Conservation (phyloP, 2,797 vertebrate species). For the Chloroceryle inda region DNA sequence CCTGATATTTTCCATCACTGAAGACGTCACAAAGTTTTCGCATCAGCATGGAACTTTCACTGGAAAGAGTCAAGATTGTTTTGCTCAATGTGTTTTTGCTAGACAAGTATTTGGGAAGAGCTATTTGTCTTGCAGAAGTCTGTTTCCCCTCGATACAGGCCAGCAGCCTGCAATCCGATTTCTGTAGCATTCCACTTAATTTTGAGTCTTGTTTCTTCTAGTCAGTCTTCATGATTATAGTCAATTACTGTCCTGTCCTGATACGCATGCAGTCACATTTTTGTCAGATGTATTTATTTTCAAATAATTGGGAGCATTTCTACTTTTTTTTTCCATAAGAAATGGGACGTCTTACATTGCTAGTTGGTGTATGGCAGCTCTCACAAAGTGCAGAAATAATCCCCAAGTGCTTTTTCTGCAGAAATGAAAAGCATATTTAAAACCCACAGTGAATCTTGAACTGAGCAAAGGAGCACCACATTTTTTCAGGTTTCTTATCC, state of each 20-base stretch:
- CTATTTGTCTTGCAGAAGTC: slow-evolving; percentile 33
- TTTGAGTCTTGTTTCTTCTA: background rate
- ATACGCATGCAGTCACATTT: background rate
- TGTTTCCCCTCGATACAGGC: slow-evolving; percentile 1
- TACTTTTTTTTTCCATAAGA: background rate
- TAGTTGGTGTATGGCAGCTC: background rate
- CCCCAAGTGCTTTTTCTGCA: background rate
- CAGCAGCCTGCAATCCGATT: background rate
- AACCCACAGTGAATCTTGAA: background rate
- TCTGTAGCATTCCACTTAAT: background rate
- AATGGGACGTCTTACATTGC: background rate
- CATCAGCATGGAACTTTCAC: background rate
- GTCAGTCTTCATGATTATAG: background rate
- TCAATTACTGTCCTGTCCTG: slow-evolving; percentile 1
- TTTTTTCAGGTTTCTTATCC: background rate
- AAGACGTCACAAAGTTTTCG: background rate
- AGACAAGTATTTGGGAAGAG: slow-evolving; percentile 60
- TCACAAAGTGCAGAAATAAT: background rate
- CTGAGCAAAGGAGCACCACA: accelerated
- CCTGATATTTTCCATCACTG: background rate
- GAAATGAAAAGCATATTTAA: background rate
- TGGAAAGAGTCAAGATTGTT: slow-evolving; percentile 43
- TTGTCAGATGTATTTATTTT: slow-evolving; percentile 8
- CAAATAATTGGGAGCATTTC: background rate
- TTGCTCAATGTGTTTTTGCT: slow-evolving; percentile 46